These are phyloP conservation scores for Caenorhabditis plicata DNA, from an alignment of 2,888 invertebrate species.

Conservation along the genomic window DNA sequence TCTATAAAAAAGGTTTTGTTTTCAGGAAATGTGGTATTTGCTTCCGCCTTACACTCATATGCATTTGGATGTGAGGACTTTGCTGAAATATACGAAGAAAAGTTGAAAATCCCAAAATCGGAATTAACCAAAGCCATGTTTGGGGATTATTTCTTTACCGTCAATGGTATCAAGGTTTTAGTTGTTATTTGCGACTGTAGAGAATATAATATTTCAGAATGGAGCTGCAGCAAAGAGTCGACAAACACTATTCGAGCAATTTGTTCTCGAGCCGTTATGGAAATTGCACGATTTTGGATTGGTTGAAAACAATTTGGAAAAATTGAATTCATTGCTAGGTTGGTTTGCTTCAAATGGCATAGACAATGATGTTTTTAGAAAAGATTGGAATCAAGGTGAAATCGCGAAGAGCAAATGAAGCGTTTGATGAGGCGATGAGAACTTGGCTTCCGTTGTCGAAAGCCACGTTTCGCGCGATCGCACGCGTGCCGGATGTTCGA, in stretches of 20 bases:
- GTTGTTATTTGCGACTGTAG: background rate
- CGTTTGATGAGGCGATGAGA: constrained; percentile 61
- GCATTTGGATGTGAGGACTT: constrained; percentile 80
- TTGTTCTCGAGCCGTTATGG: constrained; percentile 62
- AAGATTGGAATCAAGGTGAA: constrained; percentile 36
- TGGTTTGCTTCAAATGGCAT: too few relatives aligned
- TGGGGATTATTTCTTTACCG: constrained; percentile 50
- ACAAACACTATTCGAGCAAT: constrained; percentile 56
- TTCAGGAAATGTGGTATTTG: constrained; percentile 86
- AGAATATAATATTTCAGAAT: constrained; percentile 20
- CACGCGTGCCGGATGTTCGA: constrained; percentile 39
- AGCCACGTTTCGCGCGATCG: constrained; percentile 52
- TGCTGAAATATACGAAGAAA: constrained; percentile 53
- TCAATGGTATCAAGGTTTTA: constrained; percentile 30
- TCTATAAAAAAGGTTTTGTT: background rate
- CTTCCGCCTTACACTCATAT: constrained; percentile 95
- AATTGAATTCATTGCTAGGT: constrained; percentile 33
- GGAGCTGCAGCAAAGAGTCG: constrained; percentile 52
- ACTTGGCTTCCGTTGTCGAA: constrained; percentile 59
- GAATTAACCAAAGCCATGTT: constrained; percentile 41
- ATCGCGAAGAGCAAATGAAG: constrained; percentile 52
- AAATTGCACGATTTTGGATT: constrained; percentile 51
- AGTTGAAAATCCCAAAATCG: constrained; percentile 40
- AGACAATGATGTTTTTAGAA: too few relatives aligned
- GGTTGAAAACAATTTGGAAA: constrained; percentile 43